A percentile compares a stretch with the other conserved stretches of the same genome.
These are phyloP conservation scores for Agrotis ipsilon DNA, from an alignment of 2,888 invertebrate species.

Conservation along the genomic window DNA sequence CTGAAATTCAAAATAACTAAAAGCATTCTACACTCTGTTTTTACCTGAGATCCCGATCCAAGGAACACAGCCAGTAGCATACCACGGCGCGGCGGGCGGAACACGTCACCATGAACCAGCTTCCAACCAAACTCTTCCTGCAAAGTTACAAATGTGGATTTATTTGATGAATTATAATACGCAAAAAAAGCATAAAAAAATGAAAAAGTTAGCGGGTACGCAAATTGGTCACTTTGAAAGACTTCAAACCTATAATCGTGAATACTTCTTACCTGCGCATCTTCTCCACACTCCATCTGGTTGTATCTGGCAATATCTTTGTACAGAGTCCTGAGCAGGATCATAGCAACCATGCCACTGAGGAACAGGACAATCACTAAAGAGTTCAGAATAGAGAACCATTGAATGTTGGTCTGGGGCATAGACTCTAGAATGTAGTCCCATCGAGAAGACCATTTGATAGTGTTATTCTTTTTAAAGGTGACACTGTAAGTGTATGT, in stretches of 20 bases:
- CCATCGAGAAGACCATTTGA: conserved; percentile 99
- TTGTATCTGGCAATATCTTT: conserved; percentile 99
- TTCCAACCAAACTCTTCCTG: conserved; percentile 99
- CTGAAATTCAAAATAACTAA: not conserved
- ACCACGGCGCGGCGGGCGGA: conserved; percentile 98
- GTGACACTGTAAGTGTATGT: conserved; percentile 97
- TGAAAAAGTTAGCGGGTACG: too few species aligned
- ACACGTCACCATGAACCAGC: conserved; percentile 99
- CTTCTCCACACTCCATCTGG: conserved; percentile 97
- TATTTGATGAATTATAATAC: too few species aligned
- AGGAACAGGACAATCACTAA: conserved; percentile 99
- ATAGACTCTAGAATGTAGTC: conserved; percentile 99
- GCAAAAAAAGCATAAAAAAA: too few species aligned
- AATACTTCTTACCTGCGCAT: conserved; percentile 95
- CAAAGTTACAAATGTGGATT: too few species aligned
- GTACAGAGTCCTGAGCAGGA: conserved; percentile 98
- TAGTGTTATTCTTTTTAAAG: conserved; percentile 95
- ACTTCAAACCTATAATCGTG: not conserved
- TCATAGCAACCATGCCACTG: conserved; percentile 99
- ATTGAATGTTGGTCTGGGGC: conserved; percentile 99
- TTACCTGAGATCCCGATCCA: conserved; percentile 98
- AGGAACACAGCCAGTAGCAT: conserved; percentile 98
- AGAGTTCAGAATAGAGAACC: conserved; percentile 99
- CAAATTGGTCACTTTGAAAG: not conserved
- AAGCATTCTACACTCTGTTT: not conserved